Conservation (phyloP, 2,888 invertebrate species). For the Lasioglossum oenotherae region DNA sequence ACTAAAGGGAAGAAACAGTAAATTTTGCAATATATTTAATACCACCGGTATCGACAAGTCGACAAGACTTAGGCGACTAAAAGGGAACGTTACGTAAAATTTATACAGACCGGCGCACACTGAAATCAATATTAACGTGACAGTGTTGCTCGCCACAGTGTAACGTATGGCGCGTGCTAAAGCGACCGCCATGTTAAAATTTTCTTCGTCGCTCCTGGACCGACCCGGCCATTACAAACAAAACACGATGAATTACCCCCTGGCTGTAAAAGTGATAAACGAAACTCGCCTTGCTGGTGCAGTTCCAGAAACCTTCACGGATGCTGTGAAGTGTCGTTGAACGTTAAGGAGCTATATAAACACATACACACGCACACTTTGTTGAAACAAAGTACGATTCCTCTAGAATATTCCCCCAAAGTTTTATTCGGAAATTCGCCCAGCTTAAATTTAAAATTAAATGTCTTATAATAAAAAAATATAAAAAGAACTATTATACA, state of each 20-base stretch:
- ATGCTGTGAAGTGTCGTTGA: conserved; percentile 52
- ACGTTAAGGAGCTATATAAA: conserved; percentile 45
- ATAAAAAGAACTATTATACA: too few relatives aligned
- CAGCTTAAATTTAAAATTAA: neutral
- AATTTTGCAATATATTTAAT: conserved; percentile 18
- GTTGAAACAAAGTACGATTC: neutral
- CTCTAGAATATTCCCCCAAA: neutral
- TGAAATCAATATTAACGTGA: conserved; percentile 20
- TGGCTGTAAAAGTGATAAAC: conserved; percentile 61
- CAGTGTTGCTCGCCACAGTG: neutral
- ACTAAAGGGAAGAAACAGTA: conserved; percentile 6
- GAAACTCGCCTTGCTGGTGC: conserved; percentile 36
- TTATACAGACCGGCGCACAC: conserved; percentile 17
- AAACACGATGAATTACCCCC: conserved; percentile 36
- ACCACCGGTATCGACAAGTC: neutral
- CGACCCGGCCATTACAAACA: conserved; percentile 15
- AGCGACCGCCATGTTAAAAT: conserved; percentile 8
- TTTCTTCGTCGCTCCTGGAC: neutral
- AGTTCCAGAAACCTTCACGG: conserved; percentile 33
- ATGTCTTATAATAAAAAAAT: neutral
- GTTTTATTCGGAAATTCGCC: neutral
- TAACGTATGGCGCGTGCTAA: neutral
- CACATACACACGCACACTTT: neutral
- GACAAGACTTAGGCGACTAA: neutral
- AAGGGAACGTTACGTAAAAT: conserved; percentile 3